Percentiles rank a stretch among this genome's conserved stretches.
Conservation (phyloP, 2,113 vertebrate genomes). For the Plecturocebus donacophilus region DNA sequence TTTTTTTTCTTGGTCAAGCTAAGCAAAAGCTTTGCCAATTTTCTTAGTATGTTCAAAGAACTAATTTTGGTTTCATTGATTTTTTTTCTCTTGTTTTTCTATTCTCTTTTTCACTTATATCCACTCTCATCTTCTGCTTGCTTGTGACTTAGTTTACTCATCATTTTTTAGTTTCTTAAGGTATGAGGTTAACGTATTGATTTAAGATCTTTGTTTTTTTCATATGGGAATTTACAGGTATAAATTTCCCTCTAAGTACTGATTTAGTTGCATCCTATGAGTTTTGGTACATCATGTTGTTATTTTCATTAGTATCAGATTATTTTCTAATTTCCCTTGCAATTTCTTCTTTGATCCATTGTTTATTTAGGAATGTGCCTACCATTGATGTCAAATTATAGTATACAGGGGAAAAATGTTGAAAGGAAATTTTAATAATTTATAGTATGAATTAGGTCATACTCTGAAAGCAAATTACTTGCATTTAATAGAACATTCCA, state of each 20-base stretch:
- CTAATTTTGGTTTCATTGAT: not conserved
- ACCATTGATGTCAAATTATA: not conserved
- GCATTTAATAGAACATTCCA: not conserved
- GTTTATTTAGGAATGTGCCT: not conserved
- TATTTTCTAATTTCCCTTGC: not conserved
- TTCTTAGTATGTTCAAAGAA: not conserved
- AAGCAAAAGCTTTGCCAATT: not conserved
- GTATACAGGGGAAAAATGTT: not conserved
- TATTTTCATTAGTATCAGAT: not conserved
- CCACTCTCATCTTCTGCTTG: not conserved
- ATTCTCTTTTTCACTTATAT: not conserved
- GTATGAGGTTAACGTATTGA: not conserved
- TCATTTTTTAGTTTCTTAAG: not conserved
- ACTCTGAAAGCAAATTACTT: not conserved
- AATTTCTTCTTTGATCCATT: not conserved
- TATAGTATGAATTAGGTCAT: not conserved
- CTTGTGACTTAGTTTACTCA: not conserved
- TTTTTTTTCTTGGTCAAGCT: not conserved
- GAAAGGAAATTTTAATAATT: not conserved
- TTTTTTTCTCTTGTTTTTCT: not conserved
- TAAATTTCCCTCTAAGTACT: not conserved
- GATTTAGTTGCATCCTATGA: not conserved
- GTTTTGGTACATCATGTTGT: not conserved
- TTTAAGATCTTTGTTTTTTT: not conserved
- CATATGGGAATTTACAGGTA: not conserved